A percentile compares a stretch with the other conserved stretches of the same genome.
These are phyloP conservation scores for Acronicta psi DNA, from an alignment of 2,888 invertebrate species.

Conservation along the genomic window DNA sequence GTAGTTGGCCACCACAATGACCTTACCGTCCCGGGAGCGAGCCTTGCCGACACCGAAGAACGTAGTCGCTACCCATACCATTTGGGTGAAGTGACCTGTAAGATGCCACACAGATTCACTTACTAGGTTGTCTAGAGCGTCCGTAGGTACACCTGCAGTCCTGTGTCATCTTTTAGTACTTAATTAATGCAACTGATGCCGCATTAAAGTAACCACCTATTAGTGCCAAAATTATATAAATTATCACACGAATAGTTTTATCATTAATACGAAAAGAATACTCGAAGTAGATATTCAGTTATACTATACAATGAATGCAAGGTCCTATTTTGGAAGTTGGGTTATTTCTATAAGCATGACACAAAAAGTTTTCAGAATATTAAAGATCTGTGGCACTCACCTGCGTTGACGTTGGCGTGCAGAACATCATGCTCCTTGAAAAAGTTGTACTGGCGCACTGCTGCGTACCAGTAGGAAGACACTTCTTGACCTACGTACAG, in stretches of 20 bases:
- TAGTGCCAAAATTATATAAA: too few species aligned
- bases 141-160: too few species aligned
- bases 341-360: background rate
- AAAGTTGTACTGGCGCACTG: constrained; percentile 93
- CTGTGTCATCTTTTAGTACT: too few species aligned
- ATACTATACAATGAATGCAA: too few species aligned
- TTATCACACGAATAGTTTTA: too few species aligned
- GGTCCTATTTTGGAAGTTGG: background rate
- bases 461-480: constrained; percentile 94
- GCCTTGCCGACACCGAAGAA: constrained; percentile 95
- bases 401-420: constrained; percentile 94
- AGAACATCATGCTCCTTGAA: constrained; percentile 92
- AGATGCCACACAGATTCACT: too few species aligned
- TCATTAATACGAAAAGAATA: too few species aligned
- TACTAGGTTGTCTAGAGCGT: too few species aligned
- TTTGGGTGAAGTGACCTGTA: constrained; percentile 95
- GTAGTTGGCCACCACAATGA: constrained; percentile 95
- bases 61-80: constrained; percentile 94
- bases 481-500: constrained; percentile 91
- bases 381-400: constrained; percentile 73
- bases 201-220: too few species aligned
- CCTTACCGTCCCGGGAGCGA: constrained; percentile 92
- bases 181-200: too few species aligned
- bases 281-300: too few species aligned
- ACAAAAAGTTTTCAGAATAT: too few species aligned